These are phyloP conservation scores for Tragulus kanchil DNA, from an alignment of 2,113 vertebrate species.

Conservation along the genomic window DNA sequence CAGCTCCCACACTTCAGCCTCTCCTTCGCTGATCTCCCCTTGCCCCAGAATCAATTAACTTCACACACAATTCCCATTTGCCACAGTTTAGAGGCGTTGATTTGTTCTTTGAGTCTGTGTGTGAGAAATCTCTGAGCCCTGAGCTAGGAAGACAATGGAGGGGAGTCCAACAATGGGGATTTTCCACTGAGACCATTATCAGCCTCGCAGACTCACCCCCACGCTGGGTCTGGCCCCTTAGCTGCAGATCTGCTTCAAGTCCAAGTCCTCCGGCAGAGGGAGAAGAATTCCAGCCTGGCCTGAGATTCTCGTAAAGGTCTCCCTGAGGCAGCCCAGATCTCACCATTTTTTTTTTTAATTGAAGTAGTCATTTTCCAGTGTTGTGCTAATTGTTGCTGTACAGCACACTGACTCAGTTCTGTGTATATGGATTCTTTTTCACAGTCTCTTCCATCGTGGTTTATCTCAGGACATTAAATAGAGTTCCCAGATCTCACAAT, in stretches of 20 bases:
- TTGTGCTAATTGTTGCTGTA: not conserved
- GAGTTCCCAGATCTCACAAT: not conserved
- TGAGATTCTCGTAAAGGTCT: not conserved
- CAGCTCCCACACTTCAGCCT: not conserved
- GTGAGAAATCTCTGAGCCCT: not conserved
- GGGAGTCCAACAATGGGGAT: not conserved
- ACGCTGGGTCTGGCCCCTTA: not conserved
- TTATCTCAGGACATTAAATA: not conserved
- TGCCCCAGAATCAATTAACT: conserved; percentile 33
- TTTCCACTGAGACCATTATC: conserved; percentile 37
- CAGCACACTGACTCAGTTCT: not conserved
- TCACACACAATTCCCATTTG: conserved; percentile 42
- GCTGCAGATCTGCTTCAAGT: not conserved
- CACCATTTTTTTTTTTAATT: not conserved
- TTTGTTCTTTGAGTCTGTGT: conserved; percentile 39
- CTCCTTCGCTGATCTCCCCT: not conserved
- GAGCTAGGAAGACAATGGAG: not conserved
- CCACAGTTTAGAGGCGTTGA: not conserved
- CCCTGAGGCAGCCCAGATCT: not conserved
- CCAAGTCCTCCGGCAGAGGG: not conserved
- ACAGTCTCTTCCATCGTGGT: not conserved
- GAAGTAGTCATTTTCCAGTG: not conserved
- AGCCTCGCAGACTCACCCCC: not conserved
- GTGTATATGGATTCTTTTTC: not conserved
- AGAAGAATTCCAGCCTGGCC: not conserved